Evolutionary conservation across 2,888 invertebrate genomes (phyloP), one percentile per base, ranked within the genome.

Genomic region (Schizaphis graminum): DNA sequence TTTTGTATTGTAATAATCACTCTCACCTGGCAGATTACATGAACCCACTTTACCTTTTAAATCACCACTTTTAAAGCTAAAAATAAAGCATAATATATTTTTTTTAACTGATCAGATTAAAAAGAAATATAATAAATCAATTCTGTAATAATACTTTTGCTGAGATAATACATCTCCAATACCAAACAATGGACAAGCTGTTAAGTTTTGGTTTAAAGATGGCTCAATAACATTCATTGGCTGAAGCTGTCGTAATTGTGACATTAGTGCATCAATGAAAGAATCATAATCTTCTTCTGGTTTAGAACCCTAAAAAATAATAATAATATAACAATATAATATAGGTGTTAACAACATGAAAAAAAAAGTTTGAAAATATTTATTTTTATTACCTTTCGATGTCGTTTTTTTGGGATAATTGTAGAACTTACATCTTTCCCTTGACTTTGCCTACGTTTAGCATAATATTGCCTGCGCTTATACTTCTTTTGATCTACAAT

Each of bases 231-330:
- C 98, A 95, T 97, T 97, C 96, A 99, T 97, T 10, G 98, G 97
- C 56, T 98, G 98, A 95, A 99, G 96, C 95, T 97, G 97, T 49
- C 98, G 97, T 94, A 99, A 96, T 95, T 99, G 98, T 41, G 97
- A 96, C 97, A 99, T 97, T 94, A 99, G 97, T 95, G 97, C 97
- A 95, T 98, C 98, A 95, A 98, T 98, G 95, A 98, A 98, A 11
- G 97, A 97, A 95, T 99, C 99, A 95, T 98, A 98, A 96, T 98
- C 98, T 96, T 99, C 98, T 95, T 98, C 98, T 26, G 98, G 97
- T 95, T 98, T 97, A 0, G 98, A 98, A 44, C 96, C 96, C 95
- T 96, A 95, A 89, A 21, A 47, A n/a, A 47, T 56, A 26, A 77
- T 57, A n/a, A 77, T n/a, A 67, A 67, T n/a, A 47, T 35, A 91